These are phyloP conservation scores for Parotia lawesii DNA, from an alignment of 2,113 vertebrate genomes.

Conservation along the genomic window DNA sequence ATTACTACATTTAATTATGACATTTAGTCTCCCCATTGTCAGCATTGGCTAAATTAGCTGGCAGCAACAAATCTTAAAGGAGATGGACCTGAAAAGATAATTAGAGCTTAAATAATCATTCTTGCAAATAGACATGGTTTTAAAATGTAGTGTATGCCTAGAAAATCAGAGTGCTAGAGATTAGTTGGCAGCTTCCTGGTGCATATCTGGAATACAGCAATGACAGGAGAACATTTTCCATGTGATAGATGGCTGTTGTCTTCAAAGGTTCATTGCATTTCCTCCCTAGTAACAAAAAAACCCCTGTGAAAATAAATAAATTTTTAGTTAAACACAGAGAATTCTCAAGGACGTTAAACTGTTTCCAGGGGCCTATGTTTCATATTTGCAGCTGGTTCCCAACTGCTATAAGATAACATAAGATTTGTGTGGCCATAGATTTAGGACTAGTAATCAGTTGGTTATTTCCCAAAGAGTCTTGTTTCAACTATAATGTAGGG, in stretches of 20 bases:
- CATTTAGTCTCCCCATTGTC: background rate
- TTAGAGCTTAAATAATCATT: background rate
- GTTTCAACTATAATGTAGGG: background rate
- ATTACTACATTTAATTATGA: background rate
- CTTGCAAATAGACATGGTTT: background rate
- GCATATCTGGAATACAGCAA: background rate
- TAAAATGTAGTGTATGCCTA: background rate
- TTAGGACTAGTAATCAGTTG: background rate
- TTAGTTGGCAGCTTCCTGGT: background rate
- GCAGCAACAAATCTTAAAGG: background rate
- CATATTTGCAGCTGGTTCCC: background rate
- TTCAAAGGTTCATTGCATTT: background rate
- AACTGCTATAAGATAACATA: background rate
- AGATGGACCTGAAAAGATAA: background rate
- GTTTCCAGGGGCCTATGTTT: background rate
- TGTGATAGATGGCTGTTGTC: background rate
- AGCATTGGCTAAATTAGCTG: background rate
- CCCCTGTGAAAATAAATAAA: background rate
- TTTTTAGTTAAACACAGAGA: background rate
- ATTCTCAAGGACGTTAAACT: background rate
- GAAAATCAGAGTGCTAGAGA: background rate
- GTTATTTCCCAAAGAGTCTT: background rate
- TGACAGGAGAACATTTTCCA: background rate
- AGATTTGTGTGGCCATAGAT: background rate
- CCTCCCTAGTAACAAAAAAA: background rate